phyloP scores from a whole-genome alignment of 2,113 vertebrate genomes.

The Verasper variegatus region DNA sequence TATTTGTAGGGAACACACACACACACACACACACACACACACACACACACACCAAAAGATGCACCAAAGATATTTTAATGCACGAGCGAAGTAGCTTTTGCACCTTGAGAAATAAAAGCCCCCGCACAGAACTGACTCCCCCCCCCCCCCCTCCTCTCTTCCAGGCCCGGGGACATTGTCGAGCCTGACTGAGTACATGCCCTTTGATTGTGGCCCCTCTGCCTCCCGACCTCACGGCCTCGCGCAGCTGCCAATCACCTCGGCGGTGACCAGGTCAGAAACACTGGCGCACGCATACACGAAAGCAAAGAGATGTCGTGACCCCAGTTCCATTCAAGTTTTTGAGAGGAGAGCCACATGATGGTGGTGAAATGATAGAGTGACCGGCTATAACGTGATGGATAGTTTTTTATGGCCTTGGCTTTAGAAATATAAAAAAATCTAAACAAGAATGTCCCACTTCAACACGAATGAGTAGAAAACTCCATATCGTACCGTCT shows the following conservation, averaged over 20 bases:
- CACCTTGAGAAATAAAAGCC: slow-evolving; percentile 19
- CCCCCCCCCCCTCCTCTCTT: neutral
- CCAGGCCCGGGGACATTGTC: slow-evolving; percentile 25
- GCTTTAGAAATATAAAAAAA: neutral
- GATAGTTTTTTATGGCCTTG: neutral
- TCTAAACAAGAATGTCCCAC: no score
- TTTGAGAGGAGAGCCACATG: neutral
- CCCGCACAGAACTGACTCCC: slow-evolving; percentile 17
- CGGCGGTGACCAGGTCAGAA: slow-evolving; percentile 7
- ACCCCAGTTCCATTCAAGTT: slow-evolving; percentile 6
- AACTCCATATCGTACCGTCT: neutral
- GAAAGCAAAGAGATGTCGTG: neutral
- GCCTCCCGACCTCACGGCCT: slow-evolving; percentile 37
- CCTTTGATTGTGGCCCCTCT: slow-evolving; percentile 25
- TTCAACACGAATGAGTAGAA: neutral
- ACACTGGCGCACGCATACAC: slow-evolving; percentile 3
- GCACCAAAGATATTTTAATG: slow-evolving; percentile 5
- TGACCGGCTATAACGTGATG: neutral
- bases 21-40: neutral
- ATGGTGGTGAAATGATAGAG: neutral
- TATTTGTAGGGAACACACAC: neutral
- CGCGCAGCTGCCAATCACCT: slow-evolving; percentile 56
- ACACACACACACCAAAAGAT: no score
- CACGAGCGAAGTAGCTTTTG: slow-evolving; percentile 15
- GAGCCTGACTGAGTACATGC: slow-evolving; percentile 40